phyloP scores from a whole-genome alignment of 2,888 invertebrate species.

The Lordiphosa fenestrarum region DNA sequence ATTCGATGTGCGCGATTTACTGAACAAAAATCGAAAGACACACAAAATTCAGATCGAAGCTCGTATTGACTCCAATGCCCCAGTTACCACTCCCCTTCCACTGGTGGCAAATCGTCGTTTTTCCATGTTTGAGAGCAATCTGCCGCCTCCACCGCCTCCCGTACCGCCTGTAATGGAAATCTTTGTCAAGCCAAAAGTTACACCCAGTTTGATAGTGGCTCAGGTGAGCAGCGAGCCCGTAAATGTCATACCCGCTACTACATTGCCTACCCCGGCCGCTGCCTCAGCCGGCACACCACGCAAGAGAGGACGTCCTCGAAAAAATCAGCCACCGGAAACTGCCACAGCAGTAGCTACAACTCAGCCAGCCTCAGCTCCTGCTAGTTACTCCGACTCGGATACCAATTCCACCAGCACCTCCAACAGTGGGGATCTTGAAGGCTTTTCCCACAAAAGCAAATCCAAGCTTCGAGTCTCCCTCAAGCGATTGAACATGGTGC shows the following conservation, averaged over 20 bases:
- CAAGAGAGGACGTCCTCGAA: slow-evolving; percentile 66
- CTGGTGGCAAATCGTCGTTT: slow-evolving; percentile 45
- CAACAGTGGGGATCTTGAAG: neutral
- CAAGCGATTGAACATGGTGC: slow-evolving; percentile 49
- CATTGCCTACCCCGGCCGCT: neutral
- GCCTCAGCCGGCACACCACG: slow-evolving; percentile 10
- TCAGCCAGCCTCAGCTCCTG: neutral
- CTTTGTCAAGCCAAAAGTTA: slow-evolving; percentile 60
- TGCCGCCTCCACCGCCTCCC: slow-evolving; percentile 9
- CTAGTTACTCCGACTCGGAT: slow-evolving; percentile 55
- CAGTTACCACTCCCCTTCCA: neutral
- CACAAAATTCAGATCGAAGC: slow-evolving; percentile 79
- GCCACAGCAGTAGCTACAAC: neutral
- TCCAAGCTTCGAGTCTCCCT: slow-evolving; percentile 53
- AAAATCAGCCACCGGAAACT: slow-evolving; percentile 13
- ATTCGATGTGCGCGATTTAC: slow-evolving; percentile 78
- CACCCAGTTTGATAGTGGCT: slow-evolving; percentile 69
- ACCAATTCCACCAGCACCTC: slow-evolving; percentile 35
- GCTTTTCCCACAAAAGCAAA: slow-evolving; percentile 27
- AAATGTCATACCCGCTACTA: neutral
- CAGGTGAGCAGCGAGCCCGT: slow-evolving; percentile 65
- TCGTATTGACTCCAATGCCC: slow-evolving; percentile 76
- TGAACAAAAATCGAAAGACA: slow-evolving; percentile 77
- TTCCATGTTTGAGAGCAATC: slow-evolving; percentile 45
- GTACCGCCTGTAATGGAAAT: slow-evolving; percentile 25